Evolutionary conservation across 1,140 invertebrate species (phyloP), one percentile per base, ranked within the genome.

Genomic region (Coptotermes formosanus): DNA sequence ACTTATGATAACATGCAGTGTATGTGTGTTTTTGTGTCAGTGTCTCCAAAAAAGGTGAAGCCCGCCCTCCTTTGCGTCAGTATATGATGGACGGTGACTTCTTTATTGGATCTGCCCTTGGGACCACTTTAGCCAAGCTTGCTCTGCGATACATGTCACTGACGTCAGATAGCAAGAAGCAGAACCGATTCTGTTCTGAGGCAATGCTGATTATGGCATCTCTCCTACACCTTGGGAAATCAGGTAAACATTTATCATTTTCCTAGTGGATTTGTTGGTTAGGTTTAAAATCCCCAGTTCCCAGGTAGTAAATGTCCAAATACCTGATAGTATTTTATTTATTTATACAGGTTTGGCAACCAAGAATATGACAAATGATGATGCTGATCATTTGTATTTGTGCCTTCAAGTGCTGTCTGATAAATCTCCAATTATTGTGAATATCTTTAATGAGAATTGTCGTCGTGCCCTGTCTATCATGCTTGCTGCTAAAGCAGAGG

Each of bases 1-100:
- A 48, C 45, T 16, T 48, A 48, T 12, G 14, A 48, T 48, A 9
- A 48, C 7, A 7, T 48, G 16, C 16, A 48, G 48, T 48, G 9
- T 48, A 16, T 55, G 52, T 55, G 3, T 55, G 14, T 55, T 19
- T 55, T 4, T 55, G 3, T 21, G 14, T 86, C 87, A 93, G 93
- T 19, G 90, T 90, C 89, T 91, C 91, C 21, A 94, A 94, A 88
- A 95, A 95, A 89, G 91, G 91, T 88, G 94, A 95, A 89, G 93
- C 94, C 89, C 93, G 96, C 86, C 97, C 97, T 25, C 94, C 96
- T 69, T 90, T 99, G 84, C 93, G 97, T 21, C 95, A 97, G 87
- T 98, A 98, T 89, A 93, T 99, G 88, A 94, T 98, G 92, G 95
- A 97, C 88, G 98, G 98, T 3, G 98, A 99, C 89, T 99, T 98